Conservation (phyloP, 2,797 vertebrate species). For the Hemibagrus guttatus region DNA sequence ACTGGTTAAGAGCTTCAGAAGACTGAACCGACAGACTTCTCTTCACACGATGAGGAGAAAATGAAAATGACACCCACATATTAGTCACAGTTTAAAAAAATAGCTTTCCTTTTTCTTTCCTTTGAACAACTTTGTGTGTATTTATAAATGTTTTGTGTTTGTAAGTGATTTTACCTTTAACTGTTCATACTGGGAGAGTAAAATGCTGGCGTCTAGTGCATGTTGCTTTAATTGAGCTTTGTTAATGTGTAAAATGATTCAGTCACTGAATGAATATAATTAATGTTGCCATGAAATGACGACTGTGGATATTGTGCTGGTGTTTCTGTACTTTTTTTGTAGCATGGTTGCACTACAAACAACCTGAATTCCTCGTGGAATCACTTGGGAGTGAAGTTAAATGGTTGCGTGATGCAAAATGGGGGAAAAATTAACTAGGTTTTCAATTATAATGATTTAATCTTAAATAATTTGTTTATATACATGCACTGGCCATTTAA, state of each 20-base stretch:
- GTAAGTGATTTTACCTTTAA: constrained; percentile 15
- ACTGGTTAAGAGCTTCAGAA: background rate
- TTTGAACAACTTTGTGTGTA: background rate
- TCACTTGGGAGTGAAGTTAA: constrained; percentile 16
- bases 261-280: constrained; percentile 12
- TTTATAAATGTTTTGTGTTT: constrained; percentile 13
- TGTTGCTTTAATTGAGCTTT: constrained; percentile 15
- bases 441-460: background rate
- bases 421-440: too few relatives aligned
- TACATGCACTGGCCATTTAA: background rate
- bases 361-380: background rate
- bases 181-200: background rate
- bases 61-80: background rate
- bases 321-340: constrained; percentile 3
- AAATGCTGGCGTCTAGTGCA: background rate
- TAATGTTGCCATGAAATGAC: constrained; percentile 5
- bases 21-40: background rate
- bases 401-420: background rate
- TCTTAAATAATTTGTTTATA: background rate
- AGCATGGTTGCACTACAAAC: background rate
- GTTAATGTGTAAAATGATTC: constrained; percentile 31
- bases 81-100: background rate
- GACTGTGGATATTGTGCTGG: constrained; percentile 7
- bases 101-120: background rate
- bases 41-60: background rate